Evolutionary conservation across 2,797 vertebrate genomes (phyloP), one percentile per base, ranked within the genome.

Genomic region (Halcyon chelicuti): DNA sequence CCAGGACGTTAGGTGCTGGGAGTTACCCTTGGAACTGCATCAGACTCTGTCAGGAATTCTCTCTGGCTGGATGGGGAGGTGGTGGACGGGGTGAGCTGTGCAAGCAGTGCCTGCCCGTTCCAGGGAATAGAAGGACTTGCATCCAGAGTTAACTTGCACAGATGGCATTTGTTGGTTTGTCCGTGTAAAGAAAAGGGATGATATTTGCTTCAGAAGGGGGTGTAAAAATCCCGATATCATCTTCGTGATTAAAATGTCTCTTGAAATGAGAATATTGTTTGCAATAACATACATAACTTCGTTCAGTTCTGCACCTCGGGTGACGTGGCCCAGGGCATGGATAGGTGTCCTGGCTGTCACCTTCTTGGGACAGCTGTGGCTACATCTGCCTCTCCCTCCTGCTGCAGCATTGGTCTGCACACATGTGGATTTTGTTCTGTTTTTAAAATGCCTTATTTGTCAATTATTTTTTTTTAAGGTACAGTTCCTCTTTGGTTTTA

Each of bases 201-300:
- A 35, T 51, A 26, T 47, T 63, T 91, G 20, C 28, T 57, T 20
- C 10, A 15, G 12, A 4, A 10, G 3, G 12, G 13, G 7, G 5
- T 46, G 4, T 26, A 67, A 42, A 88, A 63, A 23, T 61, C 12
- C 28, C 26, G 33, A 0, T 52, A 25, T 35, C 0, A 0, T 83
- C 19, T 20, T 52, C 65, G 31, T 72, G 58, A 49, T n/a, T 92
- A 1, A 12, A 55, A 9, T 33, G 91, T 81, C 57, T 68, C 10
- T 78, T 94, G 15, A 72, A n/a, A 37, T 14, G 10, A 54, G 14
- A 68, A 20, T 52, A n/a, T 31, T 31, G 18, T 62, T 85, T 91
- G 23, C 42, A 72, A 1, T 63, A 9, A 37, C 33, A 57, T 29
- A 10, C 78, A 5, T 72, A 72, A 51, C 33, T 71, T 67, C 9